Conservation (phyloP, 2,888 invertebrate genomes). For the Spicauda simplicius region DNA sequence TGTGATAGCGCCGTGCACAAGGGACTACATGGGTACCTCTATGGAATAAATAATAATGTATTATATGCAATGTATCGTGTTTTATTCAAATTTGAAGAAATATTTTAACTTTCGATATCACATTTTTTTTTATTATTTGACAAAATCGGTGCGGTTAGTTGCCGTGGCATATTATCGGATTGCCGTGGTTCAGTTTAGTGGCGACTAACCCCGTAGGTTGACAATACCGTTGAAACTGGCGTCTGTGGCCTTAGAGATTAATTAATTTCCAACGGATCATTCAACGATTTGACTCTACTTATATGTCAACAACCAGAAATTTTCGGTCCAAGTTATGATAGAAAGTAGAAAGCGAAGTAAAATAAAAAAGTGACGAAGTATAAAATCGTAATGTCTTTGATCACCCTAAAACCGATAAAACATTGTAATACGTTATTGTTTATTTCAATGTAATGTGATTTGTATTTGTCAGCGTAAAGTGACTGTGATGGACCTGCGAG, state of each 20-base stretch:
- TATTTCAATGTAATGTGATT: constrained; percentile 14
- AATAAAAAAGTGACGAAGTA: too few species aligned
- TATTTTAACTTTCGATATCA: background rate
- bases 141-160: background rate
- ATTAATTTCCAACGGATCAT: too few species aligned
- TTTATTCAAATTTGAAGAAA: background rate
- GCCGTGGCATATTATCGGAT: background rate
- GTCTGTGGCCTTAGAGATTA: too few species aligned
- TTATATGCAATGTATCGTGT: constrained; percentile 3
- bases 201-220: too few species aligned
- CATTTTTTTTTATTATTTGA: background rate
- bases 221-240: too few species aligned
- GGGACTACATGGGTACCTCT: constrained; percentile 4
- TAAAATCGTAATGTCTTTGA: too few species aligned
- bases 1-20: constrained; percentile 19
- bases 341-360: too few species aligned
- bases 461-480: constrained; percentile 4
- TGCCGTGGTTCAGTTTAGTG: too few species aligned
- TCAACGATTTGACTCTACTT: too few species aligned
- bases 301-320: too few species aligned
- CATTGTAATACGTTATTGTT: constrained; percentile 28
- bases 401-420: too few species aligned
- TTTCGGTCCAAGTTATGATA: too few species aligned
- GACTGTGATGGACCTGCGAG: constrained; percentile 28
- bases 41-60: constrained; percentile 27